Evolutionary conservation across 2,888 invertebrate genomes (phyloP), one percentile per base, ranked within the genome.

Genomic region (Aleiodes alternator): DNA sequence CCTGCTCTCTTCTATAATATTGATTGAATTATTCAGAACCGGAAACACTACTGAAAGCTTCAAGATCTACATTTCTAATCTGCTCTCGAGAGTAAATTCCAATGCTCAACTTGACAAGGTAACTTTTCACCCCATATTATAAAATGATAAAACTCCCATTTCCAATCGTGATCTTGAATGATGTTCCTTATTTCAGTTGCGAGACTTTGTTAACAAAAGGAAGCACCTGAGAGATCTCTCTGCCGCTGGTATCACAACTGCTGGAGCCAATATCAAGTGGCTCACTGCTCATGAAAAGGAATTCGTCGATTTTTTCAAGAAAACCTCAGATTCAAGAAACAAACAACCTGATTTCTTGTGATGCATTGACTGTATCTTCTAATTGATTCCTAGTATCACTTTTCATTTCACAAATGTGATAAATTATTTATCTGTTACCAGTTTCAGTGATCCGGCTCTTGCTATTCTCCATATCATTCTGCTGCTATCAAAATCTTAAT

Each of bases 61-160:
- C 8, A 14, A 53, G 38, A 4, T 12, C 3, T 78, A 76, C 43
- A n/a, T 80, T 12, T 72, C 68, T 11, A 57, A 69, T 7, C 61
- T 80, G 53, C 77, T 71, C n/a, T 11, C 34, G 16, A 53, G 61
- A 57, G 69, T 80, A 7, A 80, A 76, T 12, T 80, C 70, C 38
- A 8, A 14, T 12, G 48, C 38, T 0, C 80, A 81, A 56, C 11
- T 71, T 6, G 12, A 61, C 0, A 76, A 78, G 78, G 81, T 80
- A 11, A 31, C 29, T 50, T 14, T 4, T 0, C n/a, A 43, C n/a
- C 31, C 16, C 8, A 34, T 11, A 64, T 38, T 8, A 12, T 2
- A 3, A 31, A 14, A 12, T n/a, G 38, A 69, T 8, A 16, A 43
- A 43, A 64, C 38, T 23, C 9, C 14, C n/a, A 29, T 14, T 55